Percentiles rank a stretch among this genome's conserved stretches.
These are phyloP conservation scores for Microhierax caerulescens DNA, from an alignment of 2,797 vertebrate species.

Conservation along the genomic window DNA sequence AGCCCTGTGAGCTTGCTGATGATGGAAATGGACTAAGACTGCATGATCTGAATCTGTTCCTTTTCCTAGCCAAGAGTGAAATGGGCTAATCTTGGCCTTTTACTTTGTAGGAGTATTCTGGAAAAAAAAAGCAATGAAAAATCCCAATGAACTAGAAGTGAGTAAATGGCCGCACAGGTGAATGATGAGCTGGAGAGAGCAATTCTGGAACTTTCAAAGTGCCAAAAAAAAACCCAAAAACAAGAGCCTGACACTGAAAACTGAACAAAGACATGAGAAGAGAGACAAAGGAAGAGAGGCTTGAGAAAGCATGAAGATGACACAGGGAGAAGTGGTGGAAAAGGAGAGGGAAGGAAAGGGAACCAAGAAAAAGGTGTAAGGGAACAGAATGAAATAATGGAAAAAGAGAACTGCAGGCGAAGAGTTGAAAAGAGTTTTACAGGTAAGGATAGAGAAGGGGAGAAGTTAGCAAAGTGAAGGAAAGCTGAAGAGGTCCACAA, in stretches of 20 bases:
- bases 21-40: background rate
- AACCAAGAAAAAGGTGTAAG: background rate
- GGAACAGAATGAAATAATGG: background rate
- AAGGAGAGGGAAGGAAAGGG: background rate
- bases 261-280: background rate
- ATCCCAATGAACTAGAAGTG: background rate
- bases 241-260: background rate
- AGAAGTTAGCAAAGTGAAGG: background rate
- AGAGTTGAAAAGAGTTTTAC: background rate
- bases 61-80: slow-evolving; percentile 11
- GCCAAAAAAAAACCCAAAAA: background rate
- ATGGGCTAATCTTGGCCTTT: background rate
- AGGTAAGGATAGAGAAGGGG: background rate
- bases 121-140: background rate
- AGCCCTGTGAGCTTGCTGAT: background rate
- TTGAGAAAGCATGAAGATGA: background rate
- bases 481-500: background rate
- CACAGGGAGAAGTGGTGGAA: background rate
- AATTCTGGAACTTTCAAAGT: background rate
- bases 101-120: background rate
- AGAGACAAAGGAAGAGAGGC: background rate
- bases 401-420: background rate
- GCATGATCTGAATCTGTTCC: background rate
- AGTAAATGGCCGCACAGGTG: background rate
- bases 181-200: background rate